Evolutionary conservation across 2,888 invertebrate genomes (phyloP).

Genomic region (Lycia hirtaria): DNA sequence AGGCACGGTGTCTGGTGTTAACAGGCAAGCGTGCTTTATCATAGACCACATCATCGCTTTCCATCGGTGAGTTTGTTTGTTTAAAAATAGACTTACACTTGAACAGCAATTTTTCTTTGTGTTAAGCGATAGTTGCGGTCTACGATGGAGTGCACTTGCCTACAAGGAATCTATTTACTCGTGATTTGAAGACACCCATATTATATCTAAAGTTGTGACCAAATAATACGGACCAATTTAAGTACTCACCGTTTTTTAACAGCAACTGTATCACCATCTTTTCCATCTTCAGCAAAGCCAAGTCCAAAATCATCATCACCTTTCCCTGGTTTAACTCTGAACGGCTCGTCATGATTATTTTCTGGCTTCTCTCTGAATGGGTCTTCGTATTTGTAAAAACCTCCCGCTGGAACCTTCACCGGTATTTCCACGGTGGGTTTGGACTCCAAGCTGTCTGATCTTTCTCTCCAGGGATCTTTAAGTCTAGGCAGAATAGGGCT

Average conservation of each 20-base stretch:
- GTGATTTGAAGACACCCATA: no score
- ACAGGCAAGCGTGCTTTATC: no score
- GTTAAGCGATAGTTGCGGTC: no score
- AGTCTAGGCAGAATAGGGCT: constrained; percentile 49
- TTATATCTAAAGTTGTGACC: neutral
- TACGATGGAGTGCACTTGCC: no score
- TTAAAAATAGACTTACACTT: no score
- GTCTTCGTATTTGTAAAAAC: constrained; percentile 65
- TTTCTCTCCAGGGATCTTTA: constrained; percentile 52
- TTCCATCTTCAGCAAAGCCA: constrained; percentile 52
- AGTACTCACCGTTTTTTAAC: constrained; percentile 61
- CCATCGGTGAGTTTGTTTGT: no score
- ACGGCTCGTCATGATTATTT: constrained; percentile 42
- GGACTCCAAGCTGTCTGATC: constrained; percentile 54
- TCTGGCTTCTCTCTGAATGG: constrained; percentile 64
- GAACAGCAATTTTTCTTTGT: no score
- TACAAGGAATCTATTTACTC: no score
- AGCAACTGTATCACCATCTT: constrained; percentile 54
- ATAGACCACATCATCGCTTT: no score
- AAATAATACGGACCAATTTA: neutral
- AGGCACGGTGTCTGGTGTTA: no score
- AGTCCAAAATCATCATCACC: constrained; percentile 58
- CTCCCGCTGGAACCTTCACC: constrained; percentile 67
- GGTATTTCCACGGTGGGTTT: constrained; percentile 65
- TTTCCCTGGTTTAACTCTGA: constrained; percentile 30